Conservation (phyloP, 2,797 vertebrate genomes). For the Uromys caudimaculatus region DNA sequence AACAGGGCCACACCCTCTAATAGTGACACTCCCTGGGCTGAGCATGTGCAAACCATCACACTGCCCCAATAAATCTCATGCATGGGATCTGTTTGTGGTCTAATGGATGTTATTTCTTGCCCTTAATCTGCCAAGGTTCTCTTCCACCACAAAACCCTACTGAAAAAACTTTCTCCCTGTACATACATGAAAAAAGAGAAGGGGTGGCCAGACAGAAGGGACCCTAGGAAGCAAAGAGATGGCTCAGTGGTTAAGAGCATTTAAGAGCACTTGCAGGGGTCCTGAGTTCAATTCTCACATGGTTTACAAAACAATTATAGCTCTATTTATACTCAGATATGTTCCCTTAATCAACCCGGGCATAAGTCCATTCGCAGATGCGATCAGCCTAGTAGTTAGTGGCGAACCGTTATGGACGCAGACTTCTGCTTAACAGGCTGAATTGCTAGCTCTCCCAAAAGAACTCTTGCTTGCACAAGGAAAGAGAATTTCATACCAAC, state of each 20-base stretch:
- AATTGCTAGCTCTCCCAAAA: not conserved
- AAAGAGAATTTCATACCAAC: not conserved
- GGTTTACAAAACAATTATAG: not conserved
- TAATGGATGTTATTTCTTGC: not conserved
- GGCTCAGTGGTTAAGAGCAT: not conserved
- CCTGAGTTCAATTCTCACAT: not conserved
- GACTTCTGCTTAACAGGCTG: not conserved
- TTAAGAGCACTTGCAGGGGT: not conserved
- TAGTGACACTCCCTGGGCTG: not conserved
- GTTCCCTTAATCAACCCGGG: not conserved
- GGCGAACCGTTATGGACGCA: not conserved
- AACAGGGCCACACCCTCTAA: not conserved
- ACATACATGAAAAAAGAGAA: not conserved
- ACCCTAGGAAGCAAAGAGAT: not conserved
- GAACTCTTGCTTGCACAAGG: not conserved
- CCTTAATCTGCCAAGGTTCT: not conserved
- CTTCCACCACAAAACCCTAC: not conserved
- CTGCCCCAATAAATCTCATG: not conserved
- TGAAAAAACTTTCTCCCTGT: not conserved
- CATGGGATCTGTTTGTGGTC: not conserved
- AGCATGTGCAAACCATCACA: not conserved
- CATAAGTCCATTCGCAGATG: not conserved
- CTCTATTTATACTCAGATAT: not conserved
- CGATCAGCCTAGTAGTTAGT: not conserved
- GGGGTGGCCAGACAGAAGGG: no score